These are phyloP conservation scores for Elachura formosa DNA, from an alignment of 2,113 vertebrate species.

Conservation along the genomic window DNA sequence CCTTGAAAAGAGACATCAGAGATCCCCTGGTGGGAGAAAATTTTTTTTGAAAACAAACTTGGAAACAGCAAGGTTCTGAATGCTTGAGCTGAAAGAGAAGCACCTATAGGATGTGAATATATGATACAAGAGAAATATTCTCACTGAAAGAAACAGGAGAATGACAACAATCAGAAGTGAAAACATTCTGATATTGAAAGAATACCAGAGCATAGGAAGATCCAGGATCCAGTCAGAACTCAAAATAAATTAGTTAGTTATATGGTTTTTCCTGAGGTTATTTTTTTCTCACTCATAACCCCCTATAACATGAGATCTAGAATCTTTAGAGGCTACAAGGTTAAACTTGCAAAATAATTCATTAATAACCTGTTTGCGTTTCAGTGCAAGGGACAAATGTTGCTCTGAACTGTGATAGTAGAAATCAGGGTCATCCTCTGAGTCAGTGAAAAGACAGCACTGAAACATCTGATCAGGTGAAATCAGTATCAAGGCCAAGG, in stretches of 20 bases:
- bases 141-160: neutral
- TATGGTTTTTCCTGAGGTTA: neutral
- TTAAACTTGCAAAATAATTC: neutral
- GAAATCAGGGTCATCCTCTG: conserved; percentile 8
- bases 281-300: neutral
- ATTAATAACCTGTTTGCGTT: neutral
- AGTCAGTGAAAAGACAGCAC: neutral
- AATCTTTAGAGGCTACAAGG: neutral
- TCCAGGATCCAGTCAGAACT: neutral
- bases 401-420: neutral
- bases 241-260: neutral
- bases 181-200: neutral
- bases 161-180: neutral
- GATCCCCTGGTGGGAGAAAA: neutral
- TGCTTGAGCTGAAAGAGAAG: neutral
- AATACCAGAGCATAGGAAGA: neutral
- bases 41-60: neutral
- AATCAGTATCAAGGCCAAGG: neutral
- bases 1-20: neutral
- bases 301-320: neutral
- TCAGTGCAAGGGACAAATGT: neutral
- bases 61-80: neutral
- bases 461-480: neutral
- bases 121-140: neutral
- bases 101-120: neutral